These are phyloP conservation scores for Ancistrus triradiatus DNA, from an alignment of 2,113 vertebrate genomes.

Conservation along the genomic window DNA sequence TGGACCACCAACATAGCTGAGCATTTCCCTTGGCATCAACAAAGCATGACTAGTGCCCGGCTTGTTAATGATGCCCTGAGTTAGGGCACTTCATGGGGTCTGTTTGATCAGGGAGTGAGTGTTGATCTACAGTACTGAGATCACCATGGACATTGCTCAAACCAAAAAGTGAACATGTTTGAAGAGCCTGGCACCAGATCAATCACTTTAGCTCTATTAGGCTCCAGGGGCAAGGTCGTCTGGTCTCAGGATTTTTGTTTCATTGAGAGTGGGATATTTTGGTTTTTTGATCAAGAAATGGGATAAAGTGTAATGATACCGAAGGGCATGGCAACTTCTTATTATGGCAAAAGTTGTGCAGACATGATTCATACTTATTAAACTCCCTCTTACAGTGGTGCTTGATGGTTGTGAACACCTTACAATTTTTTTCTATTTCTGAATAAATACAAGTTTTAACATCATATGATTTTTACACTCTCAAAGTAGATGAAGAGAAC, in stretches of 20 bases:
- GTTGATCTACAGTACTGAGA: conserved; percentile 36
- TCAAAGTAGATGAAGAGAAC: too few relatives aligned
- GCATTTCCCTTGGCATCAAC: conserved; percentile 59
- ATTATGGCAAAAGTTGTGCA: neutral
- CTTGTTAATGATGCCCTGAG: conserved; percentile 64
- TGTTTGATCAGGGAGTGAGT: conserved; percentile 65
- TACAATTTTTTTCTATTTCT: too few relatives aligned
- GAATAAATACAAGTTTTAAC: too few relatives aligned
- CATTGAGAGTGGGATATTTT: conserved; percentile 8
- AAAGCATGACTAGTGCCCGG: conserved; percentile 60
- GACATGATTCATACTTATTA: too few relatives aligned
- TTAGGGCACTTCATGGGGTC: conserved; percentile 55
- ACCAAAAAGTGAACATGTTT: conserved; percentile 25
- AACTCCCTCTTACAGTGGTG: too few relatives aligned
- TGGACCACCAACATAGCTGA: conserved; percentile 41
- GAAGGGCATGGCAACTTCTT: neutral
- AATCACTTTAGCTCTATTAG: conserved; percentile 32
- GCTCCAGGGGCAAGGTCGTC: conserved; percentile 24
- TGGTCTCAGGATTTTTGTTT: conserved; percentile 11
- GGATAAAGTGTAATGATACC: neutral
- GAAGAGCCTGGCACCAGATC: conserved; percentile 39
- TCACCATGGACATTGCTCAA: conserved; percentile 27
- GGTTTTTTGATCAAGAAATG: conserved; percentile 23
- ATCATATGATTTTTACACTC: too few relatives aligned
- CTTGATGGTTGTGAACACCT: too few relatives aligned